Evolutionary conservation across 2,797 vertebrate species (phyloP).

Genomic region (Melanotaenia pygmaea): DNA sequence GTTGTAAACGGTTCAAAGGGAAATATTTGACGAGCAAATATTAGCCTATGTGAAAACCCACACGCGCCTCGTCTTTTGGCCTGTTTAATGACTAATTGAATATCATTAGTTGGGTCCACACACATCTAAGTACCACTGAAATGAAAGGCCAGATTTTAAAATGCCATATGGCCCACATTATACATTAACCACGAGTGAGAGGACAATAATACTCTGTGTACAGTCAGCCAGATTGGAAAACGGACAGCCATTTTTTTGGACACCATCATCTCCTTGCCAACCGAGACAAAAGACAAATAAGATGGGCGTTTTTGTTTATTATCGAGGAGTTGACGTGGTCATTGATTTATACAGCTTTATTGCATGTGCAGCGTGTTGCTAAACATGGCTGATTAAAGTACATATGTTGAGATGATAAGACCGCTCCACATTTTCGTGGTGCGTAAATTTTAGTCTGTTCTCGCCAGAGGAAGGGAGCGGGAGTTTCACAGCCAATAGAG

Average conservation of each 20-base stretch:
- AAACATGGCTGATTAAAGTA: conserved; percentile 57
- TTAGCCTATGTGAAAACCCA: conserved; percentile 88
- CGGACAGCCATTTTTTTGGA: conserved; percentile 74
- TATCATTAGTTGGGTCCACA: conserved; percentile 91
- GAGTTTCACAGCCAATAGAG: conserved; percentile 8
- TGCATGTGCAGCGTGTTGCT: conserved; percentile 44
- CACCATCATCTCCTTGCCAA: conserved; percentile 84
- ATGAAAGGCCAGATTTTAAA: conserved; percentile 84
- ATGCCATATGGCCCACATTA: conserved; percentile 98
- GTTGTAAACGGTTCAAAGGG: conserved; percentile 90
- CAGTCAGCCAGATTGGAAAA: conserved; percentile 69
- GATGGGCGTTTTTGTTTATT: conserved; percentile 70
- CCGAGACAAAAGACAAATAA: conserved; percentile 72
- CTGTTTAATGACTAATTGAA: conserved; percentile 93
- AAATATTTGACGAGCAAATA: conserved; percentile 99
- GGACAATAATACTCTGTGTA: conserved; percentile 78
- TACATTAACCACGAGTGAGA: conserved; percentile 91
- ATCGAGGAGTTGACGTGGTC: conserved; percentile 44
- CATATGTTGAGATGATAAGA: conserved; percentile 20
- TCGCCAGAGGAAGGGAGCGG: conserved; percentile 23
- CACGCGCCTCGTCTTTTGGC: conserved; percentile 84
- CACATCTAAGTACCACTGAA: conserved; percentile 85
- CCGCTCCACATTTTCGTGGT: conserved; percentile 41
- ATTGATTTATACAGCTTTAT: conserved; percentile 70
- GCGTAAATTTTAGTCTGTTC: conserved; percentile 76